phyloP scores from a whole-genome alignment of 2,113 vertebrate species.

The Acinonyx jubatus region DNA sequence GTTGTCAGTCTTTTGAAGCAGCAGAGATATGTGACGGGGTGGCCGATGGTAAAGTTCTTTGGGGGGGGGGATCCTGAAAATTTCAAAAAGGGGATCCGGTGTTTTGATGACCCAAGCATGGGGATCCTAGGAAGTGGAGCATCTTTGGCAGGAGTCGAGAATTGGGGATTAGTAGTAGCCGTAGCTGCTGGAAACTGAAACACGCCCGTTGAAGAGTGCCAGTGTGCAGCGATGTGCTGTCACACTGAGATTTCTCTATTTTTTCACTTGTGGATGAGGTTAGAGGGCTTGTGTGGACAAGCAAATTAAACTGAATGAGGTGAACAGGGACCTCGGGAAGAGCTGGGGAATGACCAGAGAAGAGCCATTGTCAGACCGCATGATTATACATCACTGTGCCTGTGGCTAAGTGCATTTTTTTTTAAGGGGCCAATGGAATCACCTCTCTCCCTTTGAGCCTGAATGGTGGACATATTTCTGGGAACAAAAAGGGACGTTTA shows the following conservation, averaged over 20 bases:
- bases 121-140: neutral
- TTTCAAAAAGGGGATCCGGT: neutral
- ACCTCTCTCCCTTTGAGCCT: neutral
- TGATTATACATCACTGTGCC: rapidly evolving
- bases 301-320: slow-evolving; percentile 10
- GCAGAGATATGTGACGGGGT: neutral
- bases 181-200: neutral
- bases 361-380: neutral
- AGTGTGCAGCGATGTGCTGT: neutral
- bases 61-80: neutral
- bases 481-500: slow-evolving; percentile 29
- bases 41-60: neutral
- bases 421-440: neutral
- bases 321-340: neutral
- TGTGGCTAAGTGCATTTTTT: neutral
- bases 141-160: neutral
- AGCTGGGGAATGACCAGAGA: neutral
- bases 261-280: neutral
- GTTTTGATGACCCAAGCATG: neutral
- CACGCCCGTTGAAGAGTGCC: neutral
- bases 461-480: neutral
- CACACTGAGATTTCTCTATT: neutral
- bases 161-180: neutral
- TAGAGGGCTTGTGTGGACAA: neutral
- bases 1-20: neutral